phyloP scores from a whole-genome alignment of 2,113 vertebrate genomes.

The Xiphophorus hellerii region DNA sequence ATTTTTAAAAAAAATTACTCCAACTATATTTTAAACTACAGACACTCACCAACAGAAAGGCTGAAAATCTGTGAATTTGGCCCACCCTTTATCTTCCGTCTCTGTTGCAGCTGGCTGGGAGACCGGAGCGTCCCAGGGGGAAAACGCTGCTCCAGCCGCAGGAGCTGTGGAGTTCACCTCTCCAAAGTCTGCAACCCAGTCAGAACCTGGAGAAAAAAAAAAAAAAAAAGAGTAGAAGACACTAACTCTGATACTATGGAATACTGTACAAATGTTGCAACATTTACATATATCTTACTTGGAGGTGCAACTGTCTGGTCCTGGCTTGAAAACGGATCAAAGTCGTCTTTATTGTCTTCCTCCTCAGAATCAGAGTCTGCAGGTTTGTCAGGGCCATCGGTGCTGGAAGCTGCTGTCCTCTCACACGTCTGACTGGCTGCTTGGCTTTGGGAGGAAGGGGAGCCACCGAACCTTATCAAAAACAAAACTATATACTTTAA shows the following conservation, averaged over 20 bases:
- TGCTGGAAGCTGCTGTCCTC: slow-evolving; percentile 28
- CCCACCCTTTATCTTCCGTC: slow-evolving; percentile 90
- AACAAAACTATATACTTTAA: slow-evolving; percentile 3
- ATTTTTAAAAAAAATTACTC: not conserved
- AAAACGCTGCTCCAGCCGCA: slow-evolving; percentile 60
- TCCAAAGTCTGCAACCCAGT: slow-evolving; percentile 86
- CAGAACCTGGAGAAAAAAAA: slow-evolving; percentile 68
- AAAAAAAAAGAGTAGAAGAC: slow-evolving; percentile 3
- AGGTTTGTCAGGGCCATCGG: slow-evolving; percentile 57
- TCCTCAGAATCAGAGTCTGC: slow-evolving; percentile 74
- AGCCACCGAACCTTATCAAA: slow-evolving; percentile 86
- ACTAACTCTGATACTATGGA: slow-evolving; percentile 12
- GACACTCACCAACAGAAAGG: slow-evolving; percentile 93
- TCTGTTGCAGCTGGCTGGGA: slow-evolving; percentile 63
- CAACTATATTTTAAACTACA: not conserved
- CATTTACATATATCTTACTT: slow-evolving; percentile 48
- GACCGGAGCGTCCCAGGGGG: slow-evolving; percentile 82
- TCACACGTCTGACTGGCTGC: slow-evolving; percentile 70
- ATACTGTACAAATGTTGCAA: not conserved
- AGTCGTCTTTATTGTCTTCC: slow-evolving; percentile 61
- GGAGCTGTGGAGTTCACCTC: slow-evolving; percentile 80
- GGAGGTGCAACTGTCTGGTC: slow-evolving; percentile 38
- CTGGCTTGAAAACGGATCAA: slow-evolving; percentile 67
- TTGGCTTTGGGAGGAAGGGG: slow-evolving; percentile 79
- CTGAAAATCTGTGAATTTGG: slow-evolving; percentile 92